A percentile compares a stretch with the other conserved stretches of the same genome.
Conservation (phyloP, 2,113 vertebrate genomes). For the Acinonyx jubatus region DNA sequence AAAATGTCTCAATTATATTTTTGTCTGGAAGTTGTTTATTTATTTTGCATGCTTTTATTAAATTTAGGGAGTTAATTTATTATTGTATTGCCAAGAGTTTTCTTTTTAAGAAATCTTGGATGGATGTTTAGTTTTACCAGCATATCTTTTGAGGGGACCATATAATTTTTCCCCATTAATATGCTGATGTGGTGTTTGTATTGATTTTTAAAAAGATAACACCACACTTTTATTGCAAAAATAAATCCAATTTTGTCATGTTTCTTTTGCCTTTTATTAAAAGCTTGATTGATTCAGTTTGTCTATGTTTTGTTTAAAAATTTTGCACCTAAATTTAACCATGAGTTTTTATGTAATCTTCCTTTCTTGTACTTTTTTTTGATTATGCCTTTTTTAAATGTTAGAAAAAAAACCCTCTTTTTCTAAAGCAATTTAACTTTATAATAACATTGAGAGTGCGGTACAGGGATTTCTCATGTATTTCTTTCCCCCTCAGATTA, state of each 20-base stretch:
- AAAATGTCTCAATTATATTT: not conserved
- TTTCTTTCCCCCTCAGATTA: no score
- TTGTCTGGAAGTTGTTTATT: not conserved
- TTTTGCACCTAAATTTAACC: not conserved
- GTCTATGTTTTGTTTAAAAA: not conserved
- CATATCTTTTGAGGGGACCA: not conserved
- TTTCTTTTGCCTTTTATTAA: not conserved
- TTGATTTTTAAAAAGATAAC: not conserved
- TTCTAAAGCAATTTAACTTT: not conserved
- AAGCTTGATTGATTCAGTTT: not conserved
- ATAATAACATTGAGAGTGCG: not conserved
- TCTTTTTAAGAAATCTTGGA: not conserved
- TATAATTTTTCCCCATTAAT: not conserved
- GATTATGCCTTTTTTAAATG: not conserved
- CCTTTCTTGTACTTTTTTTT: not conserved
- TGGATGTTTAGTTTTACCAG: not conserved
- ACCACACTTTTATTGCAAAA: not conserved
- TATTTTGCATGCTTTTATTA: not conserved
- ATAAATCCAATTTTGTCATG: not conserved
- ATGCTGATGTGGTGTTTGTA: not conserved
- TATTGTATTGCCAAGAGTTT: not conserved
- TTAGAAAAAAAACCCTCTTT: not conserved
- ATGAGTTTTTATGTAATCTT: not conserved
- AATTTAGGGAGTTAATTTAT: not conserved
- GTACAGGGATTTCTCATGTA: not conserved